Percentiles rank a stretch among this genome's conserved stretches.
Evolutionary conservation across 2,888 invertebrate genomes (phyloP).

Genomic region (Hypolimnas misippus): DNA sequence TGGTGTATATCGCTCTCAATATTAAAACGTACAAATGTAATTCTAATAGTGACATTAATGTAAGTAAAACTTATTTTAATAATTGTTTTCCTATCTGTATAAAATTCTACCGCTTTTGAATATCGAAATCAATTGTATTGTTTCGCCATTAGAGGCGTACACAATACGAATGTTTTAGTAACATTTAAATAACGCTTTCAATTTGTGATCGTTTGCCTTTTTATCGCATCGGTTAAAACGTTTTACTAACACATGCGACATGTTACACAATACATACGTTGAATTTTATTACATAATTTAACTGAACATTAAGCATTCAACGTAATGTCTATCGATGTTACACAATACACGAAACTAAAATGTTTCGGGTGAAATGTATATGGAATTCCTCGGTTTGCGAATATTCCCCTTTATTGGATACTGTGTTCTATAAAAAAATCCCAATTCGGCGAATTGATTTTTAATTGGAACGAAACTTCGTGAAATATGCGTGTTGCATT

Average conservation of each 20-base stretch:
- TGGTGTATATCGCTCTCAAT: no score
- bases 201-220: no score
- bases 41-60: no score
- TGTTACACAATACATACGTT: background rate
- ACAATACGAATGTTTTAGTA: no score
- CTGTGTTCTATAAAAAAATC: constrained; percentile 28
- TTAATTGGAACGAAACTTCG: constrained; percentile 37
- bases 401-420: constrained; percentile 30
- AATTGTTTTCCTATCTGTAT: no score
- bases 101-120: no score
- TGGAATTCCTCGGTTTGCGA: constrained; percentile 13
- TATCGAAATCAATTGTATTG: no score
- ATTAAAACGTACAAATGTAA: no score
- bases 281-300: background rate
- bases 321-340: background rate
- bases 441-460: constrained; percentile 31
- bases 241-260: background rate
- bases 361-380: constrained; percentile 8
- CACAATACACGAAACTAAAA: background rate
- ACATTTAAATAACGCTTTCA: no score
- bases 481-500: constrained; percentile 30
- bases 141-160: no score
- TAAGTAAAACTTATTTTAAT: no score
- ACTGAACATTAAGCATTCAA: background rate
- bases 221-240: no score